Evolutionary conservation across 1,140 invertebrate species (phyloP).

Genomic region (Hylaeus volcanicus): DNA sequence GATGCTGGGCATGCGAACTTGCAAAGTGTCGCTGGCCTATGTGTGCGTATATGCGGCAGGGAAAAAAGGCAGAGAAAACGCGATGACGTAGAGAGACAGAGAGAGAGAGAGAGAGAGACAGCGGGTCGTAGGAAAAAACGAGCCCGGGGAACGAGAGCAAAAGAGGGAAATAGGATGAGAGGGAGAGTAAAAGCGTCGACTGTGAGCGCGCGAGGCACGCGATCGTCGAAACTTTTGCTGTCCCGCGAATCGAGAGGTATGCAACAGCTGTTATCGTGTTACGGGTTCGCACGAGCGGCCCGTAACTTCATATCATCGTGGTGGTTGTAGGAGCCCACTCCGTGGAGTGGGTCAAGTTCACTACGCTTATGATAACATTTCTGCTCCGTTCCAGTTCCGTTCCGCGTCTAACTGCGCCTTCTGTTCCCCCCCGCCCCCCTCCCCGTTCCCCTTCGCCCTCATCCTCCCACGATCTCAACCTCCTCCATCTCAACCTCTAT

Average conservation of each 20-base stretch:
- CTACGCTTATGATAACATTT: slow-evolving; percentile 76
- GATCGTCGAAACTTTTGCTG: slow-evolving; percentile 73
- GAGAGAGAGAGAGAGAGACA: slow-evolving; percentile 2
- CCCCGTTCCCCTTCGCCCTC: not conserved
- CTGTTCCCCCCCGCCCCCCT: not conserved
- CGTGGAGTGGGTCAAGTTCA: slow-evolving; percentile 76
- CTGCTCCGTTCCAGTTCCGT: slow-evolving; percentile 61
- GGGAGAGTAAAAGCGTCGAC: slow-evolving; percentile 24
- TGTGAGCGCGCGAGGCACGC: slow-evolving; percentile 45
- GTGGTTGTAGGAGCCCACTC: slow-evolving; percentile 50
- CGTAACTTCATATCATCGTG: slow-evolving; percentile 75
- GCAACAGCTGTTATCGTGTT: slow-evolving; percentile 78
- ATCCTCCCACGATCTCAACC: slow-evolving; percentile 11
- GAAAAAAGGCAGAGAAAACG: slow-evolving; percentile 6
- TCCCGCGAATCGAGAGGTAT: slow-evolving; percentile 70
- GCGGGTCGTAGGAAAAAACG: slow-evolving; percentile 16
- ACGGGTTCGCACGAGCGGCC: slow-evolving; percentile 75
- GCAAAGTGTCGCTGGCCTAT: not conserved
- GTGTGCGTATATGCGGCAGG: too few relatives aligned
- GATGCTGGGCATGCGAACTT: slow-evolving; percentile 16
- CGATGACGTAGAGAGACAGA: not conserved
- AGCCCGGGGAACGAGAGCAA: not conserved
- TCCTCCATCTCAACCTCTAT: slow-evolving; percentile 42
- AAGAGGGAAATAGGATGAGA: slow-evolving; percentile 24
- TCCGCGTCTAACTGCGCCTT: slow-evolving; percentile 42